These are phyloP conservation scores for Nestor notabilis DNA, from an alignment of 2,113 vertebrate genomes.

Conservation along the genomic window DNA sequence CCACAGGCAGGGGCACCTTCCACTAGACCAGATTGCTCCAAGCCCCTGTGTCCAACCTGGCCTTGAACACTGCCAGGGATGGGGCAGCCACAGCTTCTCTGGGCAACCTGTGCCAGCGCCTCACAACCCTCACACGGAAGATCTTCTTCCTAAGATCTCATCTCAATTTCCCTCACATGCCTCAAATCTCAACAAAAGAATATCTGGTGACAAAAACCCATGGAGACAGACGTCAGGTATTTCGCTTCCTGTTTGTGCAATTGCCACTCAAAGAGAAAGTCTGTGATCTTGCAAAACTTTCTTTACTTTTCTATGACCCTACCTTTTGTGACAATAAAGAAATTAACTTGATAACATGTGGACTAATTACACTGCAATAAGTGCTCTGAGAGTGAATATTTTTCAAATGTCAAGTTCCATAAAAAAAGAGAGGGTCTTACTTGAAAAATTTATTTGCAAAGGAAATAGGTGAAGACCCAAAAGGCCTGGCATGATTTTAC, in stretches of 20 bases:
- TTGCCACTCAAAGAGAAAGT: neutral
- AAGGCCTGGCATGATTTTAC: neutral
- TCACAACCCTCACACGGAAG: neutral
- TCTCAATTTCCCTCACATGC: neutral
- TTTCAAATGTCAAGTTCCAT: neutral
- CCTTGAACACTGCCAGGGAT: neutral
- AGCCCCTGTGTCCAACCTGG: neutral
- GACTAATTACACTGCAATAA: neutral
- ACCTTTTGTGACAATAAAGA: neutral
- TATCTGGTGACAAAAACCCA: neutral
- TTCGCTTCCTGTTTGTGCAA: neutral
- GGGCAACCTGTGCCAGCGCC: neutral
- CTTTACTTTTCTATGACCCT: neutral
- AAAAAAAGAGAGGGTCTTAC: neutral
- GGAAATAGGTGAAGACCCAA: slow-evolving; percentile 5
- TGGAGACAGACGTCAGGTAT: neutral
- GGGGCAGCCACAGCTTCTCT: neutral
- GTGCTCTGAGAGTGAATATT: neutral
- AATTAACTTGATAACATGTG: neutral
- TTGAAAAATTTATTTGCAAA: neutral
- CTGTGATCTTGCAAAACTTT: neutral
- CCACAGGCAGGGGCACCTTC: neutral
- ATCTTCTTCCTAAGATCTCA: neutral
- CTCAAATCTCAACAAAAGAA: neutral
- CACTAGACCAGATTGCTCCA: neutral